These are phyloP conservation scores for Numenius phaeopus DNA, from an alignment of 2,797 vertebrate species.

Conservation along the genomic window DNA sequence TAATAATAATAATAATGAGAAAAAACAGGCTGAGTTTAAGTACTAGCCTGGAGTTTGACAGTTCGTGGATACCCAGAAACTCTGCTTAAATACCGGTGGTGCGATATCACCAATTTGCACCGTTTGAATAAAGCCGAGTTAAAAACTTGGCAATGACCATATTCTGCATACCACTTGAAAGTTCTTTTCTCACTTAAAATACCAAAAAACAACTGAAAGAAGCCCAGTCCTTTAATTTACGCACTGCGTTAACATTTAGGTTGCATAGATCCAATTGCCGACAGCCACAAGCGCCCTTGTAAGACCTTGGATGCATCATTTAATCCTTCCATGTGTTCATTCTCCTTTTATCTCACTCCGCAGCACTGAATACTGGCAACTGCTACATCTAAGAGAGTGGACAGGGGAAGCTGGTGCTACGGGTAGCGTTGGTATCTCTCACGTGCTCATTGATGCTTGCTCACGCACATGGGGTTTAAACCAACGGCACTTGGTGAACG, in stretches of 20 bases:
- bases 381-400: not conserved
- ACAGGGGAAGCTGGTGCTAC: not conserved
- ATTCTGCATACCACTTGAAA: not conserved
- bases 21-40: not conserved
- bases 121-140: not conserved
- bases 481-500: not conserved
- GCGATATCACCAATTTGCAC: not conserved
- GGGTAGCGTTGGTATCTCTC: not conserved
- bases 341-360: not conserved
- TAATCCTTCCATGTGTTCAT: not conserved
- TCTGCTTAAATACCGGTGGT: not conserved
- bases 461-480: not conserved
- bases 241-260: not conserved
- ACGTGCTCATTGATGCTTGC: not conserved
- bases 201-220: not conserved
- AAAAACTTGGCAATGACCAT: not conserved
- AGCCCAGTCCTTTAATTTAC: not conserved
- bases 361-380: not conserved
- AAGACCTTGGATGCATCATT: not conserved
- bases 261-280: not conserved
- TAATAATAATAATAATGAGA: not conserved
- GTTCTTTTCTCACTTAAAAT: not conserved
- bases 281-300: not conserved
- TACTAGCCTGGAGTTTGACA: not conserved
- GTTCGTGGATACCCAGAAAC: not conserved